A percentile compares a stretch with the other conserved stretches of the same genome.
Conservation (phyloP, 2,113 vertebrate genomes). For the Cyanoliseus patagonus region DNA sequence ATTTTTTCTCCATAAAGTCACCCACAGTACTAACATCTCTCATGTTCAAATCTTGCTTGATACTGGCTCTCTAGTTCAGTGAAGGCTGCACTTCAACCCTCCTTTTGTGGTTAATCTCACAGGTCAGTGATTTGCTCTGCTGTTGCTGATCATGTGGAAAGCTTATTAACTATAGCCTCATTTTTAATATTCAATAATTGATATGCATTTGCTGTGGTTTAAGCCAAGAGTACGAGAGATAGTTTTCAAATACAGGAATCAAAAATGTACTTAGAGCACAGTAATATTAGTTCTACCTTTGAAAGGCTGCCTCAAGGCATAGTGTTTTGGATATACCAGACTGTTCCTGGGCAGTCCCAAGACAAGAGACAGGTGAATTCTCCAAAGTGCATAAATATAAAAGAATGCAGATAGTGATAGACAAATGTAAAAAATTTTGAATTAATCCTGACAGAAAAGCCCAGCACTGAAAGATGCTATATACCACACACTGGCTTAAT, state of each 20-base stretch:
- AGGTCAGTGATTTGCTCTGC: neutral
- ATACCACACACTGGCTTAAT: neutral
- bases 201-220: neutral
- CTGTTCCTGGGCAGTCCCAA: neutral
- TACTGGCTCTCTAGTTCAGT: neutral
- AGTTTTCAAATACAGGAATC: neutral
- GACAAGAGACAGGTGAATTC: neutral
- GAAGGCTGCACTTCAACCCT: neutral
- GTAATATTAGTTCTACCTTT: neutral
- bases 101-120: neutral
- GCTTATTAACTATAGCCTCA: neutral
- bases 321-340: neutral
- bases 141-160: neutral
- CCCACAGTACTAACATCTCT: neutral
- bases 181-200: neutral
- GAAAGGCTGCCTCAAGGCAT: neutral
- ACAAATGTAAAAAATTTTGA: fast-evolving
- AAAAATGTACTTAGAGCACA: neutral
- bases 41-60: neutral
- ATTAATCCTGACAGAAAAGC: neutral
- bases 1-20: neutral
- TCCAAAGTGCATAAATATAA: neutral
- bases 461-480: neutral
- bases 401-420: neutral
- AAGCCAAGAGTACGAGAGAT: neutral